Conservation (phyloP, 2,888 invertebrate species). For the Leucophora obtusa region DNA sequence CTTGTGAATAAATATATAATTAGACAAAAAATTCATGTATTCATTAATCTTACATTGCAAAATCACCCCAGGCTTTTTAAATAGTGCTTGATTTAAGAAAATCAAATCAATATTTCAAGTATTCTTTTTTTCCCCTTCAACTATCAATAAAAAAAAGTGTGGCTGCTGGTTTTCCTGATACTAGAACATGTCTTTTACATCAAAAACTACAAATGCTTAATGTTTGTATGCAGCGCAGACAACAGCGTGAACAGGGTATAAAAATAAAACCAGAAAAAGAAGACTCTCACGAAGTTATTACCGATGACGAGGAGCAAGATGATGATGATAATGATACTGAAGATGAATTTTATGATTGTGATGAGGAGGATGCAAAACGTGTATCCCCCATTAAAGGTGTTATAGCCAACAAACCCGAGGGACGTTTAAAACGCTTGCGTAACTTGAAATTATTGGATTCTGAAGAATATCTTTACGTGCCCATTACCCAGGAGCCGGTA, state of each 20-base stretch:
- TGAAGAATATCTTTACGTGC: slow-evolving; percentile 87
- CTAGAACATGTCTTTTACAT: slow-evolving; percentile 92
- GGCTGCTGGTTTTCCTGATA: slow-evolving; percentile 90
- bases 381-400: slow-evolving; percentile 27
- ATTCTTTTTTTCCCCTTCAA: neutral
- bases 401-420: slow-evolving; percentile 81
- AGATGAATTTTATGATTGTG: slow-evolving; percentile 91
- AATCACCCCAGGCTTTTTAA: neutral
- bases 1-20: no score
- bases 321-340: slow-evolving; percentile 66
- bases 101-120: neutral
- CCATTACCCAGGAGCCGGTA: slow-evolving; percentile 93
- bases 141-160: slow-evolving; percentile 80
- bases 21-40: neutral
- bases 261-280: neutral
- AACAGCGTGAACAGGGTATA: slow-evolving; percentile 41
- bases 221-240: slow-evolving; percentile 85
- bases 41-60: neutral
- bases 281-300: neutral
- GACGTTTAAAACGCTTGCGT: slow-evolving; percentile 84
- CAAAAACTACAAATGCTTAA: slow-evolving; percentile 95
- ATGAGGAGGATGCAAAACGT: slow-evolving; percentile 78
- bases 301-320: slow-evolving; percentile 34
- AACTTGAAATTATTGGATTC: slow-evolving; percentile 84
- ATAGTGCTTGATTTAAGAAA: no score